Evolutionary conservation across 2,888 invertebrate species (phyloP), one percentile per base, ranked within the genome.

Genomic region (Phaonia tiefii): DNA sequence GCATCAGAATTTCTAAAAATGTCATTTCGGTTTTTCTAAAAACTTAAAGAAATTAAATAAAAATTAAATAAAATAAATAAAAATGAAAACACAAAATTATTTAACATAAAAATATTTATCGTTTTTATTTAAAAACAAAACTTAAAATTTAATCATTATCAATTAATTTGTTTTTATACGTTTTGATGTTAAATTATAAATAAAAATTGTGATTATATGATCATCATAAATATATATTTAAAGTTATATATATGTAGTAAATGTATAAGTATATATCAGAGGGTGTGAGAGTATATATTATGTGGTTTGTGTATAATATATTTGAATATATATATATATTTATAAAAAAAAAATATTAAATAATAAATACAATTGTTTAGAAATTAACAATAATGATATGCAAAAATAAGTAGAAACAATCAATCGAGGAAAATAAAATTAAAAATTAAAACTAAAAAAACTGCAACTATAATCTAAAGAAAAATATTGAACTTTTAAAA

Each of bases 91-190:
- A 22, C 54, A 51, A 39, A 66, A 74, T 20, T 76, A 58, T 76
- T 73, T 76, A 70, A 74, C 76, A 74, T 80, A 77, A 70, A 76
- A 80, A 44, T 76, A 66, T 73, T 65, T 56, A 65, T 80, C 73
- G 77, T 74, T 80, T 80, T 80, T 80, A 77, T 80, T 79, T 10
- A 74, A 73, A 80, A 80, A 77, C 65, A 81, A 60, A 60, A 75
- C 74, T 77, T 81, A 77, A 54, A 54, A 31, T 5, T 31, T 31
- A 31, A 31, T 76, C n/a, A 67, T 20, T 69, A 56, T 67, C 73
- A 69, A 65, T 76, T 71, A 15, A 54, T 66, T 46, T 26, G 46
- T 37, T 25, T 73, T 56, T 15, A 54, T 80, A 60, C 65, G 56
- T 73, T 73, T n/a, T 73, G 17, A 42, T 56, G 11, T 22, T 17